A percentile compares a stretch with the other conserved stretches of the same genome.
Conservation (phyloP, 2,888 invertebrate species). For the Ophion costatus region DNA sequence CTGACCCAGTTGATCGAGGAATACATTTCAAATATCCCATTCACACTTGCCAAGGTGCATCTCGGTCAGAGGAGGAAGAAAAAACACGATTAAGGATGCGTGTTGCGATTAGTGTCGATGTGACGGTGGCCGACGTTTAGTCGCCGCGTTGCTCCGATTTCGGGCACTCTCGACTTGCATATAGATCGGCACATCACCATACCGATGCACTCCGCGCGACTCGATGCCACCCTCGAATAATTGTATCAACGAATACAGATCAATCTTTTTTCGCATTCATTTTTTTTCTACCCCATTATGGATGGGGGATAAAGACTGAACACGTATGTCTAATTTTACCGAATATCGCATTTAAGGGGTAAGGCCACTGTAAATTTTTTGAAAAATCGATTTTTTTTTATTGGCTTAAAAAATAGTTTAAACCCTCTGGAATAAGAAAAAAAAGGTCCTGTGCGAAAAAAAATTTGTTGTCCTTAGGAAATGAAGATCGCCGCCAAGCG, state of each 20-base stretch:
- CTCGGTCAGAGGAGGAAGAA: constrained; percentile 26
- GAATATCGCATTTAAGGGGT: no score
- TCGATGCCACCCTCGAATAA: not conserved
- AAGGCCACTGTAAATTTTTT: no score
- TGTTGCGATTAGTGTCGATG: constrained; percentile 55
- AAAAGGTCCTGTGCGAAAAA: no score
- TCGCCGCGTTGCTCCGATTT: constrained; percentile 48
- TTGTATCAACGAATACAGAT: not conserved
- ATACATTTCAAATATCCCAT: constrained; percentile 36
- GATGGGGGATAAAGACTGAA: not conserved
- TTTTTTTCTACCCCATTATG: not conserved
- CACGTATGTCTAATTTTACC: no score
- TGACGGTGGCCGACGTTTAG: constrained; percentile 37
- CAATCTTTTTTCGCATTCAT: not conserved
- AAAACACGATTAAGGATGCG: constrained; percentile 52
- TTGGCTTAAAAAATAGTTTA: no score
- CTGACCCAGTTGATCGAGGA: constrained; percentile 41
- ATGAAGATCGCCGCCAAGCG: no score
- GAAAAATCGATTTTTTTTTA: no score
- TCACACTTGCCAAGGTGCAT: constrained; percentile 39
- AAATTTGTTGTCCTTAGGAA: no score
- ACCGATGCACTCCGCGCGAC: constrained; percentile 5
- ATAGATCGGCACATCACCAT: constrained; percentile 43
- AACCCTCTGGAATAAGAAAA: no score
- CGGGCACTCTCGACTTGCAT: constrained; percentile 55